Evolutionary conservation across 2,797 vertebrate genomes (phyloP).

Genomic region (Atherinosoma microstoma): DNA sequence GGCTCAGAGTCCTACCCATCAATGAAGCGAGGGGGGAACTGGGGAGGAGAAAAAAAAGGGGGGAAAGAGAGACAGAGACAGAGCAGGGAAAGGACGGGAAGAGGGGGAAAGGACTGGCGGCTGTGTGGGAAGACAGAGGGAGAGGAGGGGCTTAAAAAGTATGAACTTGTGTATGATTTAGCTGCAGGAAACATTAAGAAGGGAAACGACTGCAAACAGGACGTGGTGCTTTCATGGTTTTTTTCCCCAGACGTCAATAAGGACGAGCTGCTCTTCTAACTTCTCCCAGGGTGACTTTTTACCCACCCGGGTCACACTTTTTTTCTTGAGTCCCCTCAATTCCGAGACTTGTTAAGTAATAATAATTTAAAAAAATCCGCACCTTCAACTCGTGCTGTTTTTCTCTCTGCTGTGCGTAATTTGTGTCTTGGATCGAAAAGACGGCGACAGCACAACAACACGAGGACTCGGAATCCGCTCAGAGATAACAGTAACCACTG

Average conservation of each 20-base stretch:
- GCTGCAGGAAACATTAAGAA: constrained; percentile 89
- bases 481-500: constrained; percentile 15
- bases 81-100: constrained; percentile 55
- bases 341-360: constrained; percentile 33
- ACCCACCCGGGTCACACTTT: constrained; percentile 37
- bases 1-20: constrained; percentile 68
- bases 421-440: constrained; percentile 42
- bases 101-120: constrained; percentile 67
- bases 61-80: constrained; percentile 6
- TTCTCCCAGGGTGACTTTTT: constrained; percentile 37
- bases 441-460: constrained; percentile 62
- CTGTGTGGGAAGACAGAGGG: constrained; percentile 72
- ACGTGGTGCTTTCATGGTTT: constrained; percentile 42
- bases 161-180: constrained; percentile 89
- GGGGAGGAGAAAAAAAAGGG: background rate
- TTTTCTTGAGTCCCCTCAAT: constrained; percentile 35
- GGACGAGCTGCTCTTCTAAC: constrained; percentile 42
- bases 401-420: constrained; percentile 65
- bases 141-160: constrained; percentile 87
- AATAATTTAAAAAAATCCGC: constrained; percentile 6
- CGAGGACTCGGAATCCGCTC: constrained; percentile 47
- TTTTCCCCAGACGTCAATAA: constrained; percentile 16
- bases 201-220: constrained; percentile 78
- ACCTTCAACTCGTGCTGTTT: constrained; percentile 42
- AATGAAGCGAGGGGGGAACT: constrained; percentile 47